These are phyloP conservation scores for Patiria miniata DNA, from an alignment of 35 echinoderm and acorn worm species.

Conservation along the genomic window DNA sequence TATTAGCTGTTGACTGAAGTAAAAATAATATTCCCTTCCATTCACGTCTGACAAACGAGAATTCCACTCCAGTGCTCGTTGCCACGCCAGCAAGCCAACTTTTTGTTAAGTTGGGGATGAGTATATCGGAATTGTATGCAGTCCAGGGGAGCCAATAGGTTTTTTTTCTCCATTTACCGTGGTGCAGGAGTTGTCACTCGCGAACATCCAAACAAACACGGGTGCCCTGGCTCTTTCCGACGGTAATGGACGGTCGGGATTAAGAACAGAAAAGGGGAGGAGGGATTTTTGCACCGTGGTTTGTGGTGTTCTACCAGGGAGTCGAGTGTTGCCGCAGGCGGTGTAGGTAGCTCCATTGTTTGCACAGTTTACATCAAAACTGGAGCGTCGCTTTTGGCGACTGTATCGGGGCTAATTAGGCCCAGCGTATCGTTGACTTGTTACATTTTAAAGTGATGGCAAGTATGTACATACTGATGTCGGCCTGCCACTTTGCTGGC, in stretches of 20 bases:
- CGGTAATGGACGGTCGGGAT: constrained; percentile 10
- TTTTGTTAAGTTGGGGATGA: not conserved
- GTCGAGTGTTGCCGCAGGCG: not conserved
- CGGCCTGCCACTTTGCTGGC: not conserved
- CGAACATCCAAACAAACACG: constrained; percentile 25
- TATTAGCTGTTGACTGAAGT: constrained; percentile 5
- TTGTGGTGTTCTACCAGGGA: not conserved
- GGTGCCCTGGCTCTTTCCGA: constrained; percentile 4
- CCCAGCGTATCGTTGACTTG: not conserved
- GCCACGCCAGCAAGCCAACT: not conserved
- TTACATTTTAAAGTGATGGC: not conserved
- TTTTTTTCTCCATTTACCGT: not conserved
- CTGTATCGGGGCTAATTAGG: constrained; percentile 7
- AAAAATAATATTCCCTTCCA: not conserved
- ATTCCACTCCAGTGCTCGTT: not conserved
- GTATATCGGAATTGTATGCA: not conserved
- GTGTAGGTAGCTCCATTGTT: not conserved
- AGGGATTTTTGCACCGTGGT: not conserved
- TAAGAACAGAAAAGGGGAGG: not conserved
- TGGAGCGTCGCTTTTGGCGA: not conserved
- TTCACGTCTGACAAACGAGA: not conserved
- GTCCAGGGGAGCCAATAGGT: not conserved
- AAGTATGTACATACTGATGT: constrained; percentile 18
- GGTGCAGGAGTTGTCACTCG: constrained; percentile 10
- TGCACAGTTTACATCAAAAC: constrained; percentile 4